Conservation (phyloP, 1,140 invertebrate genomes). For the Coenobita brevimanus region DNA sequence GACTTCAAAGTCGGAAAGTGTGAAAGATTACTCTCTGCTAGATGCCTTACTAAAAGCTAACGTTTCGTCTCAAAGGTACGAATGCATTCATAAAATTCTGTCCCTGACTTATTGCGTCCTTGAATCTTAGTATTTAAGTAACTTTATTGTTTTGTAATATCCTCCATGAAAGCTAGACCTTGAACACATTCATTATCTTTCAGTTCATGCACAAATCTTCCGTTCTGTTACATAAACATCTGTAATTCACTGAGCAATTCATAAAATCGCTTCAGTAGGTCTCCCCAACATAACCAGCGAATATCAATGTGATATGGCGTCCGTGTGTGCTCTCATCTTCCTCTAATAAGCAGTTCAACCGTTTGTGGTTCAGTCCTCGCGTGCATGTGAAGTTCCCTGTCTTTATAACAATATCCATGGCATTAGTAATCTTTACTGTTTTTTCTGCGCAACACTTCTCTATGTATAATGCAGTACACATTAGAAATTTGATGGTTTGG, state of each 20-base stretch:
- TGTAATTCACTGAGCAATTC: slow-evolving; percentile 9
- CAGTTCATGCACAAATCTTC: background rate
- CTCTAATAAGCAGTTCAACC: background rate
- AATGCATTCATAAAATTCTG: background rate
- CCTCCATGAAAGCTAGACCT: too few relatives aligned
- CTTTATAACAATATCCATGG: too few relatives aligned
- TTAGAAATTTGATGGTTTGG: too few relatives aligned
- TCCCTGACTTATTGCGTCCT: background rate
- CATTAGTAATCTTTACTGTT: too few relatives aligned
- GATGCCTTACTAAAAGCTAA: too few relatives aligned
- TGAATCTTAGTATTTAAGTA: background rate
- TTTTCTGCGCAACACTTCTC: too few relatives aligned
- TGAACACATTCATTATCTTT: too few relatives aligned
- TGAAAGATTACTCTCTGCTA: too few relatives aligned
- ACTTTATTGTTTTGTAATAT: slow-evolving; percentile 8
- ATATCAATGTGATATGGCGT: background rate
- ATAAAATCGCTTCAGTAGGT: background rate
- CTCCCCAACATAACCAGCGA: background rate
- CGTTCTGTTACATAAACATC: background rate
- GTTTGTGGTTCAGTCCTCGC: background rate
- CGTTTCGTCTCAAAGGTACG: background rate
- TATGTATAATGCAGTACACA: too few relatives aligned
- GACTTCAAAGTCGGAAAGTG: too few relatives aligned
- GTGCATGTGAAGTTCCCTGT: background rate
- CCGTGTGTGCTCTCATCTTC: background rate